Percentiles rank a stretch among this genome's conserved stretches.
Conservation (phyloP, 1,140 invertebrate genomes). For the Eriocheir sinensis region DNA sequence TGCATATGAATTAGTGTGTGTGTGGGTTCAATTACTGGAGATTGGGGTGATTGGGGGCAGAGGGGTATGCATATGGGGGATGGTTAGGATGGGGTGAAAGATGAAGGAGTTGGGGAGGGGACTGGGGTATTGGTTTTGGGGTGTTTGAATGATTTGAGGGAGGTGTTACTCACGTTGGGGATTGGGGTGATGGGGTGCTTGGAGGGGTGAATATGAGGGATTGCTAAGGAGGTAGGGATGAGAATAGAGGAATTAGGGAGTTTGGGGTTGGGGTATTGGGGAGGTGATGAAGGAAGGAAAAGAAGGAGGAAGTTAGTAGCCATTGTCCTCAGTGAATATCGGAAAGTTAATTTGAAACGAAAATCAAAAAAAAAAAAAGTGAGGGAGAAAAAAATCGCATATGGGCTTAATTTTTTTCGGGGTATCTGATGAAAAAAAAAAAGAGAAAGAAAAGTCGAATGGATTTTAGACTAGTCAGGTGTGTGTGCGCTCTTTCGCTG, state of each 20-base stretch:
- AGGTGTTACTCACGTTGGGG: neutral
- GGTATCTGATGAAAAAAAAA: no score
- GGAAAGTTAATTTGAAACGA: conserved; percentile 29
- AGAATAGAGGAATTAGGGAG: neutral
- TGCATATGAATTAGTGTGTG: neutral
- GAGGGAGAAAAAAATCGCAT: neutral
- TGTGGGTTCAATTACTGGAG: no score
- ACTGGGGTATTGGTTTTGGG: neutral
- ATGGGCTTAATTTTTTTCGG: neutral
- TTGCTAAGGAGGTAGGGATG: neutral
- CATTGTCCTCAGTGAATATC: neutral
- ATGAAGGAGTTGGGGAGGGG: no score
- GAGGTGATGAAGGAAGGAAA: neutral
- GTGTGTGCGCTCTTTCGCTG: no score
- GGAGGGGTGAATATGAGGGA: neutral
- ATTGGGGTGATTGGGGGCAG: neutral
- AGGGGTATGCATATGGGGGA: neutral
- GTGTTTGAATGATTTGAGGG: neutral
- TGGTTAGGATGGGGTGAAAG: no score
- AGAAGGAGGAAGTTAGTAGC: neutral
- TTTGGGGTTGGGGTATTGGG: neutral
- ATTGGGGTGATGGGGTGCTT: neutral
- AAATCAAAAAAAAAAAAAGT: neutral
- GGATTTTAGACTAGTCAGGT: no score
- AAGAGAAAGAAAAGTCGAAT: no score